Base-by-base conservation (phyloP, 2,888 invertebrate species). In the Leucania comma region DNA sequence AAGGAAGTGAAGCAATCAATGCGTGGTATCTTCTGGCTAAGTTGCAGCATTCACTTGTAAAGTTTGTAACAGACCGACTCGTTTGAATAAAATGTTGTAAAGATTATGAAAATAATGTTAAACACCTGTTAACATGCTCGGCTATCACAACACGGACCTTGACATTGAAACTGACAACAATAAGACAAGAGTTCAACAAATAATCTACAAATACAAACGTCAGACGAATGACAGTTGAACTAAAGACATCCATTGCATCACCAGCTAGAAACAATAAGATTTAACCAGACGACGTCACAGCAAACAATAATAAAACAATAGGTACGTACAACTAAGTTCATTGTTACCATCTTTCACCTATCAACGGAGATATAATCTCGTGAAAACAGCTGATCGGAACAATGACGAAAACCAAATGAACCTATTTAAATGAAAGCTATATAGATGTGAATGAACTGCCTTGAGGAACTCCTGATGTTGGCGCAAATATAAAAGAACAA, bases 401-500 rank as follows among this genome's bases (percentile, higher is more conserved):
- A 94, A 95, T 94, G 92, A 94, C 93, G 92, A 93, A 94, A 94
- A 93, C 92, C 93, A 93, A 94, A 93, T 93, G 94, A 92, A 93
- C 91, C 94, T 93, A 86, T 87, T 84, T 86, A 84, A 86, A 86
- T 84, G 87, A 87, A 86, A 86, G 86, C 85, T 86, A 78, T 88
- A 92, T 93, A 92, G 92, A 94, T 92, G 95, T 95, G 95, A 95
- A 95, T 92, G 95, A 96, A 95, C 94, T 88, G 90, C 94, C 94
- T 94, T 94, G 94, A 92, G 92, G 94, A 90, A 92, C 93, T 92
- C 94, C 94, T 93, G 93, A 92, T 92, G 92, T 89, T 91, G 90
- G 91, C 91, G 94, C 94, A 93, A 95, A 95, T 94, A 93, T 94
- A 94, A 94, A 93, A 93, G 94, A 95, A 96, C 95, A 96, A 96